These are phyloP conservation scores for Cyclophora albipunctata DNA, from an alignment of 2,888 invertebrate species.

Conservation along the genomic window DNA sequence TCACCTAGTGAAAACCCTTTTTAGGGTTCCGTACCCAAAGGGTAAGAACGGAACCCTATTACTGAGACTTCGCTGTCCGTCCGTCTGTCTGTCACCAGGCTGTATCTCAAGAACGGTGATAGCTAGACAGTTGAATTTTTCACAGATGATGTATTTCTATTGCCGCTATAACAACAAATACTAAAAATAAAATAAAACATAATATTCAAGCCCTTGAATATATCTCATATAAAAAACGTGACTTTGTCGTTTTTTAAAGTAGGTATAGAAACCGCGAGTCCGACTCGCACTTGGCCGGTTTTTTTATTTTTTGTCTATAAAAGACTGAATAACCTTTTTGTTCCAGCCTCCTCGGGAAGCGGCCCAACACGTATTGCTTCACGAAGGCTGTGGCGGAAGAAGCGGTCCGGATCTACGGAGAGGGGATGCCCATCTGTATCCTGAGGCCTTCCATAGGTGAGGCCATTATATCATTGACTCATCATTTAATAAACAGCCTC, in stretches of 20 bases:
- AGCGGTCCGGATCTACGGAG: constrained; percentile 78
- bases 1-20: not conserved
- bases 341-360: constrained; percentile 78
- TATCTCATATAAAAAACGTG: not conserved
- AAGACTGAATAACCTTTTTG: not conserved
- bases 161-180: no score
- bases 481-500: no score
- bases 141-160: no score
- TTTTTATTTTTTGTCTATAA: not conserved
- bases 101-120: no score
- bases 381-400: constrained; percentile 94
- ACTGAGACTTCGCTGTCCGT: no score
- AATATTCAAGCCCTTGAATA: not conserved
- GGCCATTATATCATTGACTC: no score
- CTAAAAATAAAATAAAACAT: not conserved
- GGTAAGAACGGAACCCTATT: no score
- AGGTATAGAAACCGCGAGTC: not conserved
- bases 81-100: no score
- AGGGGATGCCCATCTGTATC: constrained; percentile 85
- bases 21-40: no score
- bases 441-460: constrained; percentile 90
- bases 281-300: not conserved
- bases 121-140: no score
- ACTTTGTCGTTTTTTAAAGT: not conserved
- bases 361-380: constrained; percentile 93